Base-by-base conservation (phyloP, 2,888 invertebrate species). In the Eupithecia pulchellata region DNA sequence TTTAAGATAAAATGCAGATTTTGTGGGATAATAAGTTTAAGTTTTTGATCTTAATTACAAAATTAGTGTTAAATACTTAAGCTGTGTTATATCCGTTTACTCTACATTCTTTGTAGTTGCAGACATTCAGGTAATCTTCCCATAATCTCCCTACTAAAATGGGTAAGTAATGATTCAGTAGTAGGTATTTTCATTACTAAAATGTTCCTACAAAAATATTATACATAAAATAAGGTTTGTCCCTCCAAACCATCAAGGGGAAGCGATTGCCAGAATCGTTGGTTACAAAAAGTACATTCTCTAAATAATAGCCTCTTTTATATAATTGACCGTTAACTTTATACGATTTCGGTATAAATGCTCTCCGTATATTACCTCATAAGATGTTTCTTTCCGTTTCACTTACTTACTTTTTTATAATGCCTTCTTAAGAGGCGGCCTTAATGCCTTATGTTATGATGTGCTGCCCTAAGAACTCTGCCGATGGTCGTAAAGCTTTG, bases 281-380 rank as follows among this genome's bases (percentile, higher is more conserved):
- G 30, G 29, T 52, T 65, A 68, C 47, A 52, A 64, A 34, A 69
- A 64, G 36, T 65, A 30, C 39, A 66, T 55, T 69, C 62, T 25
- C 52, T 25, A 25, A 25, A 60, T 60, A 30, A n/a, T n/a, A 60
- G 58, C 58, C 30, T 20, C 58, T 67, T 47, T 63, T 47, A 66
- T 47, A 58, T 66, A 66, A 67, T 67, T 71, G 71, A 67, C 71
- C 71, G 66, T 67, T 71, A 71, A 67, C 64, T 67, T 66, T 64
- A 47, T 58, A 58, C 32, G 66, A 58, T 66, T 39, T 63, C 62
- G n/a, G 57, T 60, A 67, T 47, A 66, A 66, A 58, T 58, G 71
- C 34, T 64, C 58, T 69, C 39, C 63, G 29, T 67, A 67, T 66
- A 67, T 47, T 47, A 27, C 29, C 52, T 70, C 63, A 65, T 66